Evolutionary conservation across 2,888 invertebrate species (phyloP).

Genomic region (Perdita meconis): DNA sequence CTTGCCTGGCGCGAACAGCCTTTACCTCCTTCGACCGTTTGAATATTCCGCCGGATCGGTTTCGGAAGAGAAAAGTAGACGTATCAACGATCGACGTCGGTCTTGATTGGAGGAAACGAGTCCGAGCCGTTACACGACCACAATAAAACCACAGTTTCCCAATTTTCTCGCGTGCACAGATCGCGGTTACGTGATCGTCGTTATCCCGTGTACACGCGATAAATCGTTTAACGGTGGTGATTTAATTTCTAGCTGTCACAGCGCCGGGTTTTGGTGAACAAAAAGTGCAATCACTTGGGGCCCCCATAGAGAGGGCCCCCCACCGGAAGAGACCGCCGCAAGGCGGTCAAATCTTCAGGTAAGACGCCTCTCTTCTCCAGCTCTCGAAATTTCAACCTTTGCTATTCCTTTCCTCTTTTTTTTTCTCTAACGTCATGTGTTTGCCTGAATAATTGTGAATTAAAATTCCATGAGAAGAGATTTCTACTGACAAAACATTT

Average conservation of each 20-base stretch:
- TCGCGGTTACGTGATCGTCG: conserved; percentile 39
- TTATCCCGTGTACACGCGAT: conserved; percentile 15
- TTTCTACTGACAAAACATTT: conserved; percentile 34
- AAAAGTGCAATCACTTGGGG: conserved; percentile 75
- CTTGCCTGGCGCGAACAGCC: conserved; percentile 6
- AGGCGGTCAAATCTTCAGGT: conserved; percentile 78
- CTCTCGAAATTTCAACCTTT: neutral
- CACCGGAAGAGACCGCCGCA: conserved; percentile 75
- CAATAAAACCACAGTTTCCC: conserved; percentile 50
- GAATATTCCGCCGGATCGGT: neutral
- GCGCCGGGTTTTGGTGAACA: conserved; percentile 79
- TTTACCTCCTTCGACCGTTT: conserved; percentile 4
- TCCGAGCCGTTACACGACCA: no score
- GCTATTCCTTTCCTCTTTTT: no score
- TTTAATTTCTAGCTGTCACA: conserved; percentile 79
- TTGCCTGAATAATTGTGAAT: conserved; percentile 38
- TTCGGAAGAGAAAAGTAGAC: no score
- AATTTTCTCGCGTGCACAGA: conserved; percentile 47
- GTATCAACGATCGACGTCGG: no score
- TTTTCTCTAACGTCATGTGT: neutral
- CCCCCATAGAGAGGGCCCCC: conserved; percentile 81
- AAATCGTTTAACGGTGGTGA: conserved; percentile 60
- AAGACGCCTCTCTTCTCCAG: conserved; percentile 43
- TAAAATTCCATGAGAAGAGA: conserved; percentile 33
- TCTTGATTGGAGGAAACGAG: no score